Percentiles rank a stretch among this genome's conserved stretches.
These are phyloP conservation scores for Andrena fulva DNA, from an alignment of 2,888 invertebrate species.

Conservation along the genomic window DNA sequence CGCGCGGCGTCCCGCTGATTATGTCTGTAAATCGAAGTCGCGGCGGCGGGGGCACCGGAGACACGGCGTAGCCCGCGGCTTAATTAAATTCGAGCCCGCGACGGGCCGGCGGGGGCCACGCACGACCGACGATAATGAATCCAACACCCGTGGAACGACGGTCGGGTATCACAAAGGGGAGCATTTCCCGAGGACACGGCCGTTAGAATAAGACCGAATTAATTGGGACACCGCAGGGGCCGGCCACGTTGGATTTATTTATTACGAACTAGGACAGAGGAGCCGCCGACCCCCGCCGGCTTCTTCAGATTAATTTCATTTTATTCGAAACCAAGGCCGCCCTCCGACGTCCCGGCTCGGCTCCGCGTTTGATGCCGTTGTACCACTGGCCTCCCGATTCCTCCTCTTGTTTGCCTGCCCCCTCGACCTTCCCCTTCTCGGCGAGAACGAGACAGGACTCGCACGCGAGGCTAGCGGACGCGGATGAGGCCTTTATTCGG, in stretches of 20 bases:
- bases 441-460: conserved; percentile 36
- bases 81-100: conserved; percentile 68
- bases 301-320: conserved; percentile 73
- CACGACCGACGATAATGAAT: conserved; percentile 65
- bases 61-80: conserved; percentile 60
- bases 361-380: conserved; percentile 47
- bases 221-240: conserved; percentile 78
- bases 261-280: conserved; percentile 76
- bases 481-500: conserved; percentile 62
- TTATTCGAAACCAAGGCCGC: conserved; percentile 67
- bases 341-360: conserved; percentile 40
- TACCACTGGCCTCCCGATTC: conserved; percentile 20
- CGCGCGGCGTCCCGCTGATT: conserved; percentile 50
- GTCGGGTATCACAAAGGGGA: conserved; percentile 66
- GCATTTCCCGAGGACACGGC: conserved; percentile 58
- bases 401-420: conserved; percentile 41
- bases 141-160: conserved; percentile 53
- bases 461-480: conserved; percentile 46
- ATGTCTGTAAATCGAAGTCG: conserved; percentile 41
- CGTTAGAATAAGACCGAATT: conserved; percentile 77
- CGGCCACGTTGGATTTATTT: conserved; percentile 75
- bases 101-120: conserved; percentile 23
- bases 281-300: conserved; percentile 71
- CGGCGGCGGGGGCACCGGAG: conserved; percentile 14
- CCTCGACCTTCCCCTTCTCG: conserved; percentile 5